phyloP scores from a whole-genome alignment of 2,113 vertebrate genomes.

The Myiozetetes cayanensis region DNA sequence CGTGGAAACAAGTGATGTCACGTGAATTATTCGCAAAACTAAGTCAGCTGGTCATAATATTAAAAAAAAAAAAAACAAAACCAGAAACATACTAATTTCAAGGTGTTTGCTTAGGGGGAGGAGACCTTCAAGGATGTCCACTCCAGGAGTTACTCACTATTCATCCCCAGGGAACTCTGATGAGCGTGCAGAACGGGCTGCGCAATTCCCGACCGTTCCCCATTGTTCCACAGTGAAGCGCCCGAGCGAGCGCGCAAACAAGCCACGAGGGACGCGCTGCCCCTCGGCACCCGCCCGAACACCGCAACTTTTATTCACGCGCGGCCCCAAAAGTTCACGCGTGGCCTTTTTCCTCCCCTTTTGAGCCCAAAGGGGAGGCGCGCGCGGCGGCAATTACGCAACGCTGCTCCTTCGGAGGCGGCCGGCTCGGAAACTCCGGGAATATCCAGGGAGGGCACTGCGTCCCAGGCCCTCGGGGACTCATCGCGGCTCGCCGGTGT shows the following conservation, averaged over 20 bases:
- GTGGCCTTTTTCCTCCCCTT: background rate
- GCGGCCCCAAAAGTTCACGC: rapidly evolving
- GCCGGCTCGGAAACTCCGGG: background rate
- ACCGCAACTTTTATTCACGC: background rate
- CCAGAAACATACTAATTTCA: rapidly evolving
- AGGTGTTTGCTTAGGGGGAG: background rate
- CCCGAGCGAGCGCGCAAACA: rapidly evolving
- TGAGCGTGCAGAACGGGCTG: background rate
- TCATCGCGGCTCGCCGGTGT: rapidly evolving
- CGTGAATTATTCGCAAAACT: rapidly evolving
- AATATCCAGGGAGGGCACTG: background rate
- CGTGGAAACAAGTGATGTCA: background rate
- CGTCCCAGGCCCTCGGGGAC: background rate
- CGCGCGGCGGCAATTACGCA: background rate
- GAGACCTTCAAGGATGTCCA: background rate
- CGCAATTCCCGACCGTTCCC: background rate
- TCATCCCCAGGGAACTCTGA: background rate
- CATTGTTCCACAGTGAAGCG: rapidly evolving
- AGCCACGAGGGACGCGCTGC: too few species aligned
- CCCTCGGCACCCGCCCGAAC: background rate
- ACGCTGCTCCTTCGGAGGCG: background rate
- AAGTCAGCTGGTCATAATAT: rapidly evolving
- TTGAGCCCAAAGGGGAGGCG: background rate
- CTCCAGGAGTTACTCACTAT: background rate
- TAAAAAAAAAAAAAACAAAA: background rate